Percentiles rank a stretch among this genome's conserved stretches.
These are phyloP conservation scores for Grantiella picta DNA, from an alignment of 2,113 vertebrate species.

Conservation along the genomic window DNA sequence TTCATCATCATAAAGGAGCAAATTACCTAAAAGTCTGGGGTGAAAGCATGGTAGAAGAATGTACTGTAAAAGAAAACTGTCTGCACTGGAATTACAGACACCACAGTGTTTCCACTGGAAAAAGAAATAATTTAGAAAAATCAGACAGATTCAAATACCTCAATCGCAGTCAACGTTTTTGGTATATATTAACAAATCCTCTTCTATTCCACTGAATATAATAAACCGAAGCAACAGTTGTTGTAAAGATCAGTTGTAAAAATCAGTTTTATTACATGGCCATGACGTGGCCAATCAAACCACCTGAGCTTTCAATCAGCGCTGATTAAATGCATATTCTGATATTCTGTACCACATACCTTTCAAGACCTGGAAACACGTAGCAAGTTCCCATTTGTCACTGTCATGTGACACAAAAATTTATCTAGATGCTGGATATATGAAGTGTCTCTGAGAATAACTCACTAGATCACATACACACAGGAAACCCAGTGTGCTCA, in stretches of 20 bases:
- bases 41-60: neutral
- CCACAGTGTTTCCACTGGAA: neutral
- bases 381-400: neutral
- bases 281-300: neutral
- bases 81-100: neutral
- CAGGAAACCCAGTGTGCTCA: neutral
- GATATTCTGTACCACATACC: neutral
- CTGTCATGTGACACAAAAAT: neutral
- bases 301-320: neutral
- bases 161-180: neutral
- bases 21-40: neutral
- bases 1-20: neutral
- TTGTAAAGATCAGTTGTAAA: neutral
- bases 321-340: neutral
- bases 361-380: neutral
- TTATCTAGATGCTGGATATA: neutral
- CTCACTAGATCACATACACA: neutral
- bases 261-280: neutral
- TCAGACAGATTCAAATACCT: neutral
- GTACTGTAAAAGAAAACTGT: neutral
- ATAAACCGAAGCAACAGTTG: neutral
- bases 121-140: neutral
- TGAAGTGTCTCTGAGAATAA: neutral
- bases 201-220: neutral
- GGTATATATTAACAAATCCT: neutral